These are phyloP conservation scores for Machimus atricapillus DNA, from an alignment of 2,888 invertebrate species.

Conservation along the genomic window DNA sequence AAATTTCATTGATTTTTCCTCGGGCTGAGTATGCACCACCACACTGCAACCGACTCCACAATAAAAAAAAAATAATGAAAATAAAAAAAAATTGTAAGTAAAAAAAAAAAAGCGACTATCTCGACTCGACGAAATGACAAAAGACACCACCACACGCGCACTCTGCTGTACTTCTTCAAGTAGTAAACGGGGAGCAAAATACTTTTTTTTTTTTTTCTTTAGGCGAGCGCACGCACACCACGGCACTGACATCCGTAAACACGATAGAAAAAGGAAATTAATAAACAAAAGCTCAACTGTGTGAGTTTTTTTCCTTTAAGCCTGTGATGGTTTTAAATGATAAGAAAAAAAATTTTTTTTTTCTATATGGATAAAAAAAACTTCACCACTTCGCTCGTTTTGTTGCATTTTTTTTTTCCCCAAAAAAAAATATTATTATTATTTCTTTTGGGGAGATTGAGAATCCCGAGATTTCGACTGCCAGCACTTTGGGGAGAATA, in stretches of 20 bases:
- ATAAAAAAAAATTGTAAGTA: not conserved
- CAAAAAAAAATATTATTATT: not conserved
- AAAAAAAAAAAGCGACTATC: not conserved
- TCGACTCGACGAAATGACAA: slow-evolving; percentile 14
- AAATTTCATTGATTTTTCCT: slow-evolving; percentile 47
- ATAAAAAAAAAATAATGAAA: not conserved
- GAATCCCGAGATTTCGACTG: not conserved
- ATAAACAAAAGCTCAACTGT: slow-evolving; percentile 46
- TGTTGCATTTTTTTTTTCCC: not conserved
- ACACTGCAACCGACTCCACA: not conserved
- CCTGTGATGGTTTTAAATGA: slow-evolving; percentile 34
- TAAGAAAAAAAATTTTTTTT: slow-evolving; percentile 37
- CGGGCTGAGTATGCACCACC: not conserved
- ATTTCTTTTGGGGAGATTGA: not conserved
- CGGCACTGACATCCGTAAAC: slow-evolving; percentile 38
- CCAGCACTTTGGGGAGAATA: not conserved
- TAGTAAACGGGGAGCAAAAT: not conserved
- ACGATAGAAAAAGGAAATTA: slow-evolving; percentile 40
- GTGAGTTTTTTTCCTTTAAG: slow-evolving; percentile 38
- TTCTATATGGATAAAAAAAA: slow-evolving; percentile 11
- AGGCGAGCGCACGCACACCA: slow-evolving; percentile 31
- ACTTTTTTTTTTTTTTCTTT: not conserved
- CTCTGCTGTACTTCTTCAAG: not conserved
- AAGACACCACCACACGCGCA: not conserved
- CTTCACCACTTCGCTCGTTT: not conserved